phyloP scores from a whole-genome alignment of 2,888 invertebrate genomes.

The Anoncus sp. region DNA sequence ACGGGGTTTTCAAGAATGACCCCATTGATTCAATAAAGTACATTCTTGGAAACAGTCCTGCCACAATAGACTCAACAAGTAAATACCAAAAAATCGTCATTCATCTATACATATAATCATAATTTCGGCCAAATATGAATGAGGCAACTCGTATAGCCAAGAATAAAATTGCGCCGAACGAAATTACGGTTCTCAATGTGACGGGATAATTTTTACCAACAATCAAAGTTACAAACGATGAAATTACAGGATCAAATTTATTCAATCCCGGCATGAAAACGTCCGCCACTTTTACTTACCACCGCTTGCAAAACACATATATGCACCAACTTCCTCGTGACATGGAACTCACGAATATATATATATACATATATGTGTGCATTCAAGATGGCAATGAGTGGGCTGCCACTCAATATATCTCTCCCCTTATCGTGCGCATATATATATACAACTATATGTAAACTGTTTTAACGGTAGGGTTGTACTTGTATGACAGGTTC shows the following conservation, averaged over 20 bases:
- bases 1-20: too few species aligned
- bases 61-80: background rate
- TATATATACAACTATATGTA: conserved; percentile 9
- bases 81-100: too few species aligned
- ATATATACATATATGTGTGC: background rate
- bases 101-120: too few species aligned
- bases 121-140: too few species aligned
- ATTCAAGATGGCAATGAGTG: conserved; percentile 3
- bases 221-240: background rate
- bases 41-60: background rate
- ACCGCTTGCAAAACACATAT: background rate
- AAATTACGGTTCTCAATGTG: background rate
- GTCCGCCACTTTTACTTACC: background rate
- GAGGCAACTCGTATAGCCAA: too few species aligned
- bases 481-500: conserved; percentile 22
- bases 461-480: conserved; percentile 24
- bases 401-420: conserved; percentile 24
- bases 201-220: background rate
- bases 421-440: conserved; percentile 21
- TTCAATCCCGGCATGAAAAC: background rate
- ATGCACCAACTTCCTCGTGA: background rate
- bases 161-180: background rate
- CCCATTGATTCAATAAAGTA: background rate
- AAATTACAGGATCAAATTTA: background rate
- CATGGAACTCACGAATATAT: conserved; percentile 1